Base-by-base conservation (phyloP, 2,797 vertebrate species). In the Strix occidentalis region DNA sequence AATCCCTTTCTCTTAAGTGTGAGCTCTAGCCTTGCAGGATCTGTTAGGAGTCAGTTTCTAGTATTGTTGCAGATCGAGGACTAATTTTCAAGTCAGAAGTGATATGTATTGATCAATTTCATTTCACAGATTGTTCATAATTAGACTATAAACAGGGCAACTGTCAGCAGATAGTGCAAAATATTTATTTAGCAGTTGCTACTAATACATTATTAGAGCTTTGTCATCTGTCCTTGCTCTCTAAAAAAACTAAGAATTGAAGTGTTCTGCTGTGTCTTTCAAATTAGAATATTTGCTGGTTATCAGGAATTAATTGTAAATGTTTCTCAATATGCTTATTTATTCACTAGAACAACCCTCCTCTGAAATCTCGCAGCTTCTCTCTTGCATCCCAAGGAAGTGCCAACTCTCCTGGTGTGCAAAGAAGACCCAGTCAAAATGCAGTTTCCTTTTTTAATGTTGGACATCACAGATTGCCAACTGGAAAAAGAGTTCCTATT, bases 381-480 rank as follows among this genome's bases (percentile, higher is more conserved):
- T 99, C 99, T 1, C 98, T 99, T 94, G 99, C 98, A 13, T 99
- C 99, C 89, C 99, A 99, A 98, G 99, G 99, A 97, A 99, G 99
- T 58, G 98, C 98, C 94, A 99, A 98, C 97, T 99, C 99, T 12
- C 99, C 99, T 23, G 98, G 99, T 95, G 98, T 98, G 23, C 94
- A 99, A 96, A 99, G 99, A 70, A 97, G 99, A 96, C 98, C 99
- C 90, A 99, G 99, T 97, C 99, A 99, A 96, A 99, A 99, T 95
- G 96, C 99, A 25, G 85, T 98, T 92, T 96, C 98, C 57, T 96
- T 99, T 96, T 99, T 99, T 96, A 98, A 28, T 95, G 98, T 99
- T 97, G 98, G 98, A 70, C 99, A 99, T 98, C 98, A 99, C 97
- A 99, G 98, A 93, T 98, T 99, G 7, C 96, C 98, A n/a, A 97